Percentiles rank a stretch among this genome's conserved stretches.
Conservation (phyloP, 2,888 invertebrate genomes). For the Blera fallax region DNA sequence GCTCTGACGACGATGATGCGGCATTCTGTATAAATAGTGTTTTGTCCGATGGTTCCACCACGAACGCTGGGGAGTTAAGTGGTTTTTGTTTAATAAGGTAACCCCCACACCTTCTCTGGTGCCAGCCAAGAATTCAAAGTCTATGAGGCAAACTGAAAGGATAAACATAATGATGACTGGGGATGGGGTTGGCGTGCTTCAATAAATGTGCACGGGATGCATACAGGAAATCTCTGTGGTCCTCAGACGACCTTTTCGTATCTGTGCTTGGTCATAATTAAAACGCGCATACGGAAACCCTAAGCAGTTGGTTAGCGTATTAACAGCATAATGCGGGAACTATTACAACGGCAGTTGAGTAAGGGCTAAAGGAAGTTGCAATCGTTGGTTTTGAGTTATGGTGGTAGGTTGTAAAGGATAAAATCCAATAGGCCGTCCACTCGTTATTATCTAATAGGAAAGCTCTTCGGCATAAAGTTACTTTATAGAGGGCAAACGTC, state of each 20-base stretch:
- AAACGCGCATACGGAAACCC: conserved; percentile 46
- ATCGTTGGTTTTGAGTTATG: not conserved
- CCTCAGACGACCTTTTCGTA: conserved; percentile 37
- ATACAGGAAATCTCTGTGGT: conserved; percentile 37
- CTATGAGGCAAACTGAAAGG: conserved; percentile 30
- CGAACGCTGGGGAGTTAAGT: conserved; percentile 51
- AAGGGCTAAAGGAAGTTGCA: not conserved
- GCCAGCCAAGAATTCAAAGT: conserved; percentile 43
- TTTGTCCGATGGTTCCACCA: conserved; percentile 39
- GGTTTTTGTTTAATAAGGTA: conserved; percentile 71
- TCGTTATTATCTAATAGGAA: not conserved
- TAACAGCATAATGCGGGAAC: conserved; percentile 25
- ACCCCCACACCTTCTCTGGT: conserved; percentile 1
- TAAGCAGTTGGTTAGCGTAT: conserved; percentile 20
- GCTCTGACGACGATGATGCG: conserved; percentile 56
- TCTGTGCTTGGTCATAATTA: conserved; percentile 48
- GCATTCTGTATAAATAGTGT: conserved; percentile 60
- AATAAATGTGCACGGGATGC: conserved; percentile 40
- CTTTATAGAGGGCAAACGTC: too few species aligned
- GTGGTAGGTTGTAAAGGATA: not conserved
- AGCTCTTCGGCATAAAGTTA: not conserved
- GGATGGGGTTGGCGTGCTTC: conserved; percentile 24
- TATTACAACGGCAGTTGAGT: not conserved
- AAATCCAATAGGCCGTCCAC: not conserved
- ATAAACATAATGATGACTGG: conserved; percentile 28